Evolutionary conservation across 2,888 invertebrate genomes (phyloP).

Genomic region (Branchellion lobata): DNA sequence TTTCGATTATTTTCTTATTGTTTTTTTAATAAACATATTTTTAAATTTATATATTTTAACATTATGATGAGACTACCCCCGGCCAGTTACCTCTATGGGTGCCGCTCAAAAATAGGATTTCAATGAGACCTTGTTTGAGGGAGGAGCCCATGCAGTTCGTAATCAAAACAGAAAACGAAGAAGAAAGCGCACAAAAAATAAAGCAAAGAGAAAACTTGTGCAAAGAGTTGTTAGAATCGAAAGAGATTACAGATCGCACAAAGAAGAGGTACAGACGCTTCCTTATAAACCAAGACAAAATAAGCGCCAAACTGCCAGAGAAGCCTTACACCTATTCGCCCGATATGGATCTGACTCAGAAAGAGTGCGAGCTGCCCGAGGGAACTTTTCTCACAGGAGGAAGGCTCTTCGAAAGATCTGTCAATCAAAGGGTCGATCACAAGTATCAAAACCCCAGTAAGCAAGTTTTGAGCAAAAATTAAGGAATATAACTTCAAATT

Average conservation of each 20-base stretch:
- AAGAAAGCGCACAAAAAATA: neutral
- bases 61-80: neutral
- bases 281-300: neutral
- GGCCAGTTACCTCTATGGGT: slow-evolving; percentile 25
- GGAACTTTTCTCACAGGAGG: slow-evolving; percentile 17
- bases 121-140: neutral
- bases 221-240: neutral
- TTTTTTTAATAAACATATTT: too few relatives aligned
- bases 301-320: neutral
- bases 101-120: neutral
- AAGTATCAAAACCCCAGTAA: slow-evolving; percentile 23
- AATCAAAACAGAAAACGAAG: neutral
- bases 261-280: neutral
- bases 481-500: neutral
- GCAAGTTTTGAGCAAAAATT: neutral
- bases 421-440: slow-evolving; percentile 26
- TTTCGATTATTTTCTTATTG: too few relatives aligned
- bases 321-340: neutral
- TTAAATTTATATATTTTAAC: neutral
- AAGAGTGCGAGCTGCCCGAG: neutral
- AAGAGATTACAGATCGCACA: neutral
- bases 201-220: slow-evolving; percentile 11
- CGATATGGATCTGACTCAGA: neutral
- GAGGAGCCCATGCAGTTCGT: neutral
- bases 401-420: slow-evolving; percentile 13